These are phyloP conservation scores for Mionectes olivaceus DNA, from an alignment of 2,797 vertebrate genomes.

Conservation along the genomic window DNA sequence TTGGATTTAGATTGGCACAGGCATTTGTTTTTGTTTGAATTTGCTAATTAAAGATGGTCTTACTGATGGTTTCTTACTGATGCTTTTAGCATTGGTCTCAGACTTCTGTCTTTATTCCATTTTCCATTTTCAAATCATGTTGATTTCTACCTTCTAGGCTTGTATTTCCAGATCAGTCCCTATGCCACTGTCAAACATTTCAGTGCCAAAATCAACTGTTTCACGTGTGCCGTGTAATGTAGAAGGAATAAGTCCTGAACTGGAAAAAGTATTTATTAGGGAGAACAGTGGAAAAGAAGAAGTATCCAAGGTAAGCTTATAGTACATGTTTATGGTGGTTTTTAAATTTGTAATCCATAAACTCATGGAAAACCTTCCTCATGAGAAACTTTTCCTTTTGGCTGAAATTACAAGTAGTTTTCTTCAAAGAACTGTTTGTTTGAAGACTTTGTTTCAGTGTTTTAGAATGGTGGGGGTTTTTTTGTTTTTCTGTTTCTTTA, in stretches of 20 bases:
- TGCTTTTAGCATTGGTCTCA: background rate
- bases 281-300: slow-evolving; percentile 88
- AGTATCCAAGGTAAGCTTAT: slow-evolving; percentile 80
- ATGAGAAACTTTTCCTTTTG: background rate
- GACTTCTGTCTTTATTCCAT: background rate
- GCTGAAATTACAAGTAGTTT: background rate
- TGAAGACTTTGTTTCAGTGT: background rate
- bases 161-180: slow-evolving; percentile 87
- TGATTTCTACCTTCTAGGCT: slow-evolving; percentile 73
- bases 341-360: background rate
- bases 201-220: slow-evolving; percentile 87
- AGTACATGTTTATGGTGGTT: background rate
- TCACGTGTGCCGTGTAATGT: slow-evolving; percentile 91
- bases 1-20: background rate
- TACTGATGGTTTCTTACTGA: background rate
- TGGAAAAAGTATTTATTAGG: slow-evolving; percentile 95
- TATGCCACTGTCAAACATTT: slow-evolving; percentile 82
- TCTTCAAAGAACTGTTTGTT: background rate
- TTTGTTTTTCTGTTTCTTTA: background rate
- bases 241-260: slow-evolving; percentile 94
- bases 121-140: background rate
- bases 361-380: background rate
- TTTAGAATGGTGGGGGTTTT: background rate
- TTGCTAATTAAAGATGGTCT: background rate
- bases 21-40: background rate